Conservation (phyloP, 2,888 invertebrate genomes). For the Melieria picta region DNA sequence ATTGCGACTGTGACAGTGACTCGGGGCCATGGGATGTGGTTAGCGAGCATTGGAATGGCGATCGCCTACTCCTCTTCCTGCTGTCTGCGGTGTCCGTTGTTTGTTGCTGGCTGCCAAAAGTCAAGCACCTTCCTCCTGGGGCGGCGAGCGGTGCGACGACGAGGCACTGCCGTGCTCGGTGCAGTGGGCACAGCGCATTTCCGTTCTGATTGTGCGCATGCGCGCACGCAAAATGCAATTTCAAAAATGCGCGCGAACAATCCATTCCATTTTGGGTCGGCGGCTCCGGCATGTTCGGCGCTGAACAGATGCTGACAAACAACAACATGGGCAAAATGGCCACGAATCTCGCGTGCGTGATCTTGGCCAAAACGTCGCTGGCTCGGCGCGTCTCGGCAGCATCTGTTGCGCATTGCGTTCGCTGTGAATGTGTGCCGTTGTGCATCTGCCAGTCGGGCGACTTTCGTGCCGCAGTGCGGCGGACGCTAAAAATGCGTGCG, state of each 20-base stretch:
- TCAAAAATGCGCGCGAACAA: conserved; percentile 13
- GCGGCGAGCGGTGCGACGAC: too few relatives aligned
- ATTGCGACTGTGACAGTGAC: neutral
- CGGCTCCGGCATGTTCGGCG: neutral
- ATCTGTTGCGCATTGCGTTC: neutral
- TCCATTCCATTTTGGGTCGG: neutral
- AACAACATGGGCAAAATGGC: conserved; percentile 6
- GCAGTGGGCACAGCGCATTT: conserved; percentile 8
- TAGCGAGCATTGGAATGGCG: neutral
- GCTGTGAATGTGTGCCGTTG: neutral
- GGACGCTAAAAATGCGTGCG: neutral
- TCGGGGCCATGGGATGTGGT: neutral
- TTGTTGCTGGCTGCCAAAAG: conserved; percentile 10
- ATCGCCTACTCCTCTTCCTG: conserved; percentile 5
- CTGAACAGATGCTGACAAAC: conserved; percentile 12
- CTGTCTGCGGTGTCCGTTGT: neutral
- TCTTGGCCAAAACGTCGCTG: conserved; percentile 16
- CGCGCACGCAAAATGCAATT: conserved; percentile 22
- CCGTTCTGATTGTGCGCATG: conserved; percentile 23
- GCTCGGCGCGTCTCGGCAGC: neutral
- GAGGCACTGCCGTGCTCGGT: neutral
- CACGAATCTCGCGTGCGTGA: conserved; percentile 10
- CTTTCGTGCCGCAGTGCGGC: neutral
- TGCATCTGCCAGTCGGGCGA: neutral
- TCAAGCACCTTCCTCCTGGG: conserved; percentile 6